Percentiles rank a stretch among this genome's conserved stretches.
Conservation (phyloP, 2,888 invertebrate species). For the Nomada hirtipes region DNA sequence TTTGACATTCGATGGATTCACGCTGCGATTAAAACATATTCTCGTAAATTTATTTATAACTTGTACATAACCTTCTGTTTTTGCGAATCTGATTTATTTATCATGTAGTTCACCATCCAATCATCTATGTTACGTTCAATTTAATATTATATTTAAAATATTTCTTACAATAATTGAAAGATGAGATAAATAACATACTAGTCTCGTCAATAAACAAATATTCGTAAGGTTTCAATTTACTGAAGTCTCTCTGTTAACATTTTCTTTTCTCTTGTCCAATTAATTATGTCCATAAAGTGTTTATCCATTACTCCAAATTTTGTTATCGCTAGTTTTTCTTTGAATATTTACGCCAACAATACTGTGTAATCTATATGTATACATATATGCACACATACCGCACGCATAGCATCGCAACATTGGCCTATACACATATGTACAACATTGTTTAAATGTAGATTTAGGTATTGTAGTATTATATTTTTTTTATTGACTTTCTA, state of each 20-base stretch:
- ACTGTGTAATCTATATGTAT: background rate
- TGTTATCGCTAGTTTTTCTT: conserved; percentile 5
- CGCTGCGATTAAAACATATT: conserved; percentile 55
- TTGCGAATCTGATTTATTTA: conserved; percentile 4
- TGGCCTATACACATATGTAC: background rate
- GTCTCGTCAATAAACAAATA: conserved; percentile 59
- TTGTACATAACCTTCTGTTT: conserved; percentile 40
- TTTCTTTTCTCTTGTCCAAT: background rate
- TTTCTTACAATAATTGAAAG: conserved; percentile 29
- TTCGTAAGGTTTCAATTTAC: conserved; percentile 8
- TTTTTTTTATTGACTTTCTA: too few species aligned
- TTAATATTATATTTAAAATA: conserved; percentile 16
- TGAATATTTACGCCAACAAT: background rate
- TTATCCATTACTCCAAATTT: background rate
- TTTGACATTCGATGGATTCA: conserved; percentile 70
- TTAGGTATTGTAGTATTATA: conserved; percentile 5
- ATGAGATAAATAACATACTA: conserved; percentile 65
- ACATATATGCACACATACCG: background rate
- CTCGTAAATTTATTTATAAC: conserved; percentile 22
- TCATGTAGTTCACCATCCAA: background rate
- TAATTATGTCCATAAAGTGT: background rate
- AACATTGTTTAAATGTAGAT: background rate
- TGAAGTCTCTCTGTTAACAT: background rate
- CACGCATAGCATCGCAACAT: too few species aligned
- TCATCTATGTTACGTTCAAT: conserved; percentile 1